Base-by-base conservation (phyloP, 1,140 invertebrate species). In the Bombus polaris region DNA sequence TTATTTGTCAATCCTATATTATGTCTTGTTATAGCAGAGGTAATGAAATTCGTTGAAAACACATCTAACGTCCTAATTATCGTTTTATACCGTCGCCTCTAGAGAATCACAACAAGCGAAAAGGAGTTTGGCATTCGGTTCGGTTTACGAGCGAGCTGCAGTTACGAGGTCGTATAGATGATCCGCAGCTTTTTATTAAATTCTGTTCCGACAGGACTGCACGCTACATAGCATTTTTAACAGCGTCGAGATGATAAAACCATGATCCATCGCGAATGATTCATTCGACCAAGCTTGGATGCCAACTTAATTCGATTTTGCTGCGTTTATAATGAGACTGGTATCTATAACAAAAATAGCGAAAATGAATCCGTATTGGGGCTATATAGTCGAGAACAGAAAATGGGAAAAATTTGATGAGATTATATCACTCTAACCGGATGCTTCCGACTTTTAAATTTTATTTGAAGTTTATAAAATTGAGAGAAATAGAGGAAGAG, bases 91-190 rank as follows among this genome's bases (percentile, higher is more conserved):
- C 22, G 44, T 47, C 28, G 28, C 35, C 35, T 18, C 9, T 8
- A 28, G 65, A 53, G 83, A 73, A 81, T 82, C 59, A 84, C 65
- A 82, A 18, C n/a, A 53, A 32, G 66, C 59, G 77, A 66, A 84
- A 70, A 90, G 44, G 47, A 53, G 47, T 53, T 53, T 53, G 89
- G 39, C 79, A 75, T 87, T 90, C 77, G 86, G 71, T 80, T 72
- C 44, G 71, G 66, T 90, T 90, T 89, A 90, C 79, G 89, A 90
- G 81, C 72, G 68, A 66, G 81, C 68, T 75, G 71, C 84, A 68
- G 85, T 89, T 89, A 90, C 78, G 89, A 90, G 80, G 65, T 65
- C 85, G 78, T 90, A 89, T 89, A 89, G 88, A 85, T 87, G 82
- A 42, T 57, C 59, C 57, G 78, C 65, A 28, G 72, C 85, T 90